Percentiles rank a stretch among this genome's conserved stretches.
These are phyloP conservation scores for Oncorhynchus nerka DNA, from an alignment of 2,113 vertebrate genomes.

Conservation along the genomic window DNA sequence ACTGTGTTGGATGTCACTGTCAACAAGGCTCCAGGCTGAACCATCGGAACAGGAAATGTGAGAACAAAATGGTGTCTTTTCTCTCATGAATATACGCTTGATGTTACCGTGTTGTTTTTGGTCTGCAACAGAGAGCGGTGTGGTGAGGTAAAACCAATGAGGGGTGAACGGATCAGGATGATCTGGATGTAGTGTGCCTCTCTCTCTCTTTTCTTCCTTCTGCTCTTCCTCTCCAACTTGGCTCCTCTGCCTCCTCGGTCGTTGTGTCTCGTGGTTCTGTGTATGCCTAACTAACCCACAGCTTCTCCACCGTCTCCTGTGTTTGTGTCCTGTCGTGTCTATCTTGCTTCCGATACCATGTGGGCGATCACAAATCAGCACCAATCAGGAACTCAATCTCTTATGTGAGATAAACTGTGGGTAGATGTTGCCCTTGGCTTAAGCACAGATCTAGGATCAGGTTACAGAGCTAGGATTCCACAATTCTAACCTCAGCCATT, in stretches of 20 bases:
- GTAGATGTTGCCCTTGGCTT: neutral
- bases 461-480: neutral
- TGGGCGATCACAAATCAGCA: conserved; percentile 7
- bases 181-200: neutral
- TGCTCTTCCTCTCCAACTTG: conserved; percentile 11
- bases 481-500: neutral
- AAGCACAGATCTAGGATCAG: neutral
- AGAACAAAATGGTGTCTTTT: neutral
- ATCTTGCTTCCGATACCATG: conserved; percentile 16
- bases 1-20: neutral
- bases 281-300: conserved; percentile 53
- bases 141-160: neutral
- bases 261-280: conserved; percentile 25
- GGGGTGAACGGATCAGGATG: no score
- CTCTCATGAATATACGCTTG: neutral
- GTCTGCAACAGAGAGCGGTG: neutral
- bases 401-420: neutral
- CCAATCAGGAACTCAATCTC: neutral
- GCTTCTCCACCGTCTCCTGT: neutral
- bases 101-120: neutral
- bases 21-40: neutral
- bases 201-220: neutral
- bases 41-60: neutral
- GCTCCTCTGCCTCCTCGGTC: conserved; percentile 14
- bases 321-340: conserved; percentile 3